Conservation (phyloP, 2,797 vertebrate genomes). For the Uromys caudimaculatus region DNA sequence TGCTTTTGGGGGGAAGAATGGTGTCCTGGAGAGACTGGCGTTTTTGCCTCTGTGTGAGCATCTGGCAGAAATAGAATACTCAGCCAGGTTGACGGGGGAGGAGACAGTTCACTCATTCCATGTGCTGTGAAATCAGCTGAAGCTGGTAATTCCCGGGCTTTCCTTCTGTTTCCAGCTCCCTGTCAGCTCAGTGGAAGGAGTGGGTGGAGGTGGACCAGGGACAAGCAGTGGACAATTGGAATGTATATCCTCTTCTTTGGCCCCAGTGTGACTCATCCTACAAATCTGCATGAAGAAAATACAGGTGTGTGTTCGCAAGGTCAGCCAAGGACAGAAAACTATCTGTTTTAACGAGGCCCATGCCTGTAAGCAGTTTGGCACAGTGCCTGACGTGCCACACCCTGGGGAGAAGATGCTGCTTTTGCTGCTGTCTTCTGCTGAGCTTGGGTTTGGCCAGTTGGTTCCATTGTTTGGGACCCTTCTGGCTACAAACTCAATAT, state of each 20-base stretch:
- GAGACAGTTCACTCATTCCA: accelerated
- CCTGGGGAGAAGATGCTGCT: neutral
- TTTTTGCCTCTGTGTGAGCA: neutral
- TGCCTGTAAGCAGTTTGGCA: neutral
- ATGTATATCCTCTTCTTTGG: too few species aligned
- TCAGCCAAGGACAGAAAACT: neutral
- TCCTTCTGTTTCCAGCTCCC: neutral
- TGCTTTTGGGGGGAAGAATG: accelerated
- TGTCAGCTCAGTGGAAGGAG: neutral
- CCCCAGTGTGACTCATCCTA: too few species aligned
- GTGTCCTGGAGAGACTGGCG: accelerated
- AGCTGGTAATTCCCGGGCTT: neutral
- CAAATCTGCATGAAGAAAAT: neutral
- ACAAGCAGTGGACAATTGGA: neutral
- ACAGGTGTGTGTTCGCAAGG: neutral
- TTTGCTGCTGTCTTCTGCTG: neutral
- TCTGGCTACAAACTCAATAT: neutral
- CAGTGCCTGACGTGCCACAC: neutral
- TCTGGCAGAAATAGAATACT: neutral
- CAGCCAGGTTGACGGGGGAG: neutral
- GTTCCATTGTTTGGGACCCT: neutral
- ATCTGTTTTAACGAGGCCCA: neutral
- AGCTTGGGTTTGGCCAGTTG: neutral
- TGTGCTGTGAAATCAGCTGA: accelerated
- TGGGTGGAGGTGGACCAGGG: neutral